Evolutionary conservation across 1,140 invertebrate genomes (phyloP), one percentile per base, ranked within the genome.

Genomic region (Scaptomyza montana): DNA sequence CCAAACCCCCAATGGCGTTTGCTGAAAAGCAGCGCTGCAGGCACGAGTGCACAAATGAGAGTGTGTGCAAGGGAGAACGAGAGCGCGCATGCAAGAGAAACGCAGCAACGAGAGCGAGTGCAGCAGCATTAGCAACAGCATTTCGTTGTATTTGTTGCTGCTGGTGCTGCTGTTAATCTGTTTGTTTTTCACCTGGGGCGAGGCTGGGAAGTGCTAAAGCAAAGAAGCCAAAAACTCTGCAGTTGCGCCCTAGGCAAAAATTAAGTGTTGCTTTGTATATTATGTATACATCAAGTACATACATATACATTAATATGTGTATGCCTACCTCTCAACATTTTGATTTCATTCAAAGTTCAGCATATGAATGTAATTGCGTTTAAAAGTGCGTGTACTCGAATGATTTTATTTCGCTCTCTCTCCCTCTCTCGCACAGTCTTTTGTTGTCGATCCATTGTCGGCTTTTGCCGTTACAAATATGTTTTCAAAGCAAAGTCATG

Each of bases 401-500:
- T 21, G 28, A 68, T 79, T 66, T 76, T 70, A 51, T 13, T 61
- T 62, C 68, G 21, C n/a, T 63, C 16, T 16, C 74, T 39, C 33
- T 12, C n/a, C n/a, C n/a, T n/a, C n/a, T n/a, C 21, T 25, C 13
- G n/a, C 33, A 0, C 16, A 25, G 12, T 50, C 53, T 67, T 78
- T 85, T 87, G 72, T 87, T 87, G 55, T 74, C 54, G 75, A 55
- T 53, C 61, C 47, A 72, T 71, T 75, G 68, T 75, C 55, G 60
- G 62, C 63, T 66, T 78, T 74, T 73, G 84, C 82, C 84, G 82
- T 89, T 86, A 81, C 82, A 81, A 82, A 87, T 79, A 77, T 87
- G 82, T 87, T 87, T 89, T 89, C 76, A 87, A 79, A 87, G 82
- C 82, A 87, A 87, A 87, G 84, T 87, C 82, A 89, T 82, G 68